Evolutionary conservation across 1,140 invertebrate species (phyloP).

Genomic region (Drosophila ercepeae): DNA sequence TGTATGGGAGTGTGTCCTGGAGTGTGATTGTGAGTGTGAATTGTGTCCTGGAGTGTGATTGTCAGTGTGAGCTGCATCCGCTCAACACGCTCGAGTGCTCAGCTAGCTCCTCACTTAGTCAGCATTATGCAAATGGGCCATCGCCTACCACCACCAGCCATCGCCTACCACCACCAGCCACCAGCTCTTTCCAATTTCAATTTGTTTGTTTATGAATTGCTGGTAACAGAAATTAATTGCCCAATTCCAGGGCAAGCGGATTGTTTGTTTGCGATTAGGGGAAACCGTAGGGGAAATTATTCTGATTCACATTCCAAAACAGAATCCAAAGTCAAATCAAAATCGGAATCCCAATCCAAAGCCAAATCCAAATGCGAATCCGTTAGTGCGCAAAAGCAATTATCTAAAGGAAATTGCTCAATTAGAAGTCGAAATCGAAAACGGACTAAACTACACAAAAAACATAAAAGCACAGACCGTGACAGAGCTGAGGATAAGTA

Average conservation of each 20-base stretch:
- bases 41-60: not conserved
- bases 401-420: constrained; percentile 71
- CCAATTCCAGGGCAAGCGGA: constrained; percentile 19
- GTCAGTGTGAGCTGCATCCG: constrained; percentile 17
- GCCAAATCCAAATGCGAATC: constrained; percentile 26
- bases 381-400: constrained; percentile 59
- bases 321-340: not conserved
- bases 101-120: constrained; percentile 36
- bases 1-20: constrained; percentile 1
- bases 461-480: not conserved
- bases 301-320: not conserved
- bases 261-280: constrained; percentile 16
- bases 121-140: constrained; percentile 65
- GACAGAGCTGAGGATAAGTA: not conserved
- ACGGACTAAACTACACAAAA: constrained; percentile 34
- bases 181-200: constrained; percentile 44
- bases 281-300: not conserved
- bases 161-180: too few species aligned
- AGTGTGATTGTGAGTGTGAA: not conserved
- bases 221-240: constrained; percentile 45
- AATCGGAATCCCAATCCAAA: constrained; percentile 17
- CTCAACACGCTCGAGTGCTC: constrained; percentile 22
- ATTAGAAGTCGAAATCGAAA: constrained; percentile 69
- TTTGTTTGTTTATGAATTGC: constrained; percentile 59
- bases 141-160: not conserved